Evolutionary conservation across 92 coral and sea anemone species (phyloP), one percentile per base, ranked within the genome.

Genomic region (Pocillopora grandis): DNA sequence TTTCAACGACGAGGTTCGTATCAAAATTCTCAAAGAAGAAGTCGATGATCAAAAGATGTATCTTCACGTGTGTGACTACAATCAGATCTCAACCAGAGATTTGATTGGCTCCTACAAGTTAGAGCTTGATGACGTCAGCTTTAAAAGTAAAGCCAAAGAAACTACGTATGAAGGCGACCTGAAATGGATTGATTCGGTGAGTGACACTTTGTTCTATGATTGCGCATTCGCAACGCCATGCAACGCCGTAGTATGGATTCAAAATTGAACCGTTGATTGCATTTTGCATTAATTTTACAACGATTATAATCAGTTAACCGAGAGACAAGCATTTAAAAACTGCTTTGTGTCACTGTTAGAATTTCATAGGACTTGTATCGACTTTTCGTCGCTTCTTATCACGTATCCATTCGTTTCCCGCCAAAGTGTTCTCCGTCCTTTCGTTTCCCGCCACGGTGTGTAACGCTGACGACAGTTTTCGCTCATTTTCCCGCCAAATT

Each of bases 51-150:
- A 96, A 84, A 92, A 93, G 61, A 85, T 96, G 87, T 90, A 90
- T 66, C 90, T 91, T 64, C 95, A 89, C 72, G 98, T 94, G 27
- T 96, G 94, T 58, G 99, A 94, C 66, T 95, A 87, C 80, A 96
- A 96, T 87, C 95, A 91, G 80, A 86, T 96, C 58, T 96, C 99
- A 11, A 88, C 99, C 57, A 90, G 98, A 60, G 99, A 96, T 87
- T 88, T 96, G 89, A 96, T 96, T 79, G 99, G 99, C 17, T 91
- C 95, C 0, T 95, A 85, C 79, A 91, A 83, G 42, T 78, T 94
- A 71, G 90, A 96, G 56, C 89, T 94, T 19, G 86, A 87, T 76
- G 85, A 90, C 70, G 94, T 90, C 73, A 85, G 86, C 65, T 74
- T 90, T 66, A 87, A 88, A 86, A 82, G 80, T 10, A 89, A 91